Evolutionary conservation across 2,113 vertebrate genomes (phyloP).

Genomic region (Ivindomyrus marchei): DNA sequence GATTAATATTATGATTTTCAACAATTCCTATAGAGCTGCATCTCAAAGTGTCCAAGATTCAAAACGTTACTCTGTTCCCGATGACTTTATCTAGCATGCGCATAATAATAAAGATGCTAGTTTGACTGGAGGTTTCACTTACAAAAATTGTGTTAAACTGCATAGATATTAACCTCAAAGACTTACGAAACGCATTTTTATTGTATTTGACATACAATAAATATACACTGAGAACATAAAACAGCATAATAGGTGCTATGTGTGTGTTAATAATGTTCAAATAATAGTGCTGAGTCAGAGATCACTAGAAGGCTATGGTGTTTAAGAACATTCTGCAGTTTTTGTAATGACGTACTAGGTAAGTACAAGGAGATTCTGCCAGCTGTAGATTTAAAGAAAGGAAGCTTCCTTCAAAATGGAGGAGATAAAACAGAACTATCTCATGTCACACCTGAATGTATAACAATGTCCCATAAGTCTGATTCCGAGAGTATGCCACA

Average conservation of each 20-base stretch:
- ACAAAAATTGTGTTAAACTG: neutral
- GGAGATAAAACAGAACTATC: neutral
- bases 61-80: neutral
- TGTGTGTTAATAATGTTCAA: neutral
- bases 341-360: neutral
- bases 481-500: neutral
- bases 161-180: neutral
- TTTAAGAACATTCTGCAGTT: neutral
- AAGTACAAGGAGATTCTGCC: neutral
- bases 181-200: neutral
- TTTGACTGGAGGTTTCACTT: neutral
- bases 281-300: neutral
- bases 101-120: neutral
- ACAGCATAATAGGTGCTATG: neutral
- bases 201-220: neutral
- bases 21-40: neutral
- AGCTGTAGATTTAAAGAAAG: neutral
- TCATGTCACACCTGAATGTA: neutral
- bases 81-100: neutral
- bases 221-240: neutral
- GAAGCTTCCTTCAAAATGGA: neutral
- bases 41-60: neutral
- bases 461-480: neutral
- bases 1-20: neutral
- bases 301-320: neutral